A percentile compares a stretch with the other conserved stretches of the same genome.
phyloP scores from a whole-genome alignment of 2,888 invertebrate species.

The Macaria notata region DNA sequence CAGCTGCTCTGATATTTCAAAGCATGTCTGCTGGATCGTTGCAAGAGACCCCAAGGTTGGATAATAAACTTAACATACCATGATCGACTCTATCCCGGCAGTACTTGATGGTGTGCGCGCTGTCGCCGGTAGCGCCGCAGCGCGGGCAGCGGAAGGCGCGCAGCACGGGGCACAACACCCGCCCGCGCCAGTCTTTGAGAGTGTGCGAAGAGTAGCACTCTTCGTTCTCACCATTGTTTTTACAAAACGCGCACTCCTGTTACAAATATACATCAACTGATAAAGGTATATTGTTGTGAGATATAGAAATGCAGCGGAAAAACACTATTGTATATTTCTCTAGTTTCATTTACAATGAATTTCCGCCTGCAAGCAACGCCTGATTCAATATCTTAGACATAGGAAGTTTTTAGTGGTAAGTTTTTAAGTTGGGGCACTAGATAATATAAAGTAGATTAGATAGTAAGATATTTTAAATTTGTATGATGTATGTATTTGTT shows the following conservation, averaged over 20 bases:
- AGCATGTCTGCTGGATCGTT: no score
- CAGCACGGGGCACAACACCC: conserved; percentile 87
- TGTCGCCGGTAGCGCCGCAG: conserved; percentile 87
- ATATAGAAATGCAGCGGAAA: neutral
- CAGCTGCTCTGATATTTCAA: no score
- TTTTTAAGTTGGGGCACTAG: no score
- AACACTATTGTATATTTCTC: neutral
- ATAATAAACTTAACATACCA: conserved; percentile 36
- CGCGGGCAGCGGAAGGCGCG: conserved; percentile 87
- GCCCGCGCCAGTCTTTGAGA: conserved; percentile 85
- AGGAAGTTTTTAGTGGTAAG: no score
- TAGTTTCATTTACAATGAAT: no score
- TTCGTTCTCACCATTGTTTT: conserved; percentile 87
- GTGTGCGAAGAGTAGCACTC: conserved; percentile 85
- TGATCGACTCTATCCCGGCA: conserved; percentile 55
- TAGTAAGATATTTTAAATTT: neutral
- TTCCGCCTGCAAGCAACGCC: no score
- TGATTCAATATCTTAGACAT: neutral
- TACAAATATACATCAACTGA: neutral
- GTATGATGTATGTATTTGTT: neutral
- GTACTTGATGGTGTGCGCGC: conserved; percentile 84
- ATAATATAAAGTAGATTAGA: neutral
- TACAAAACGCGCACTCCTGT: conserved; percentile 88
- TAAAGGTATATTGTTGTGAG: neutral
- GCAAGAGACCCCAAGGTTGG: neutral